These are phyloP conservation scores for Harpalus rubripes DNA, from an alignment of 2,888 invertebrate genomes.

Conservation along the genomic window DNA sequence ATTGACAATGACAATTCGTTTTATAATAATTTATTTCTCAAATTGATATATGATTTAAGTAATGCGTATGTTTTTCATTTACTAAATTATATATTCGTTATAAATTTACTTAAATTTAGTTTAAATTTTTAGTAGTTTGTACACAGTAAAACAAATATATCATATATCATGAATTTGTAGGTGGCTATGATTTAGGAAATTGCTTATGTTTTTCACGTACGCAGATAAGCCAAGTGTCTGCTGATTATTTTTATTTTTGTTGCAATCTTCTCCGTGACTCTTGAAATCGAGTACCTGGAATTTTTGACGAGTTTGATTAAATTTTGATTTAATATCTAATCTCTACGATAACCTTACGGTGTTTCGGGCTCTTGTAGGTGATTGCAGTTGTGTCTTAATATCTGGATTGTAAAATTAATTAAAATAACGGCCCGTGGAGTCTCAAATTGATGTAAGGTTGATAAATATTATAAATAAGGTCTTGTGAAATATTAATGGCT, in stretches of 20 bases:
- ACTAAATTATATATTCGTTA: no score
- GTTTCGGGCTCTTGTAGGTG: not conserved
- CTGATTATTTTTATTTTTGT: constrained; percentile 28
- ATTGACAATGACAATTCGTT: not conserved
- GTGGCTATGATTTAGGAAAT: constrained; percentile 36
- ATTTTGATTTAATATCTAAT: constrained; percentile 30
- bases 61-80: no score
- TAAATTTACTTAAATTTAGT: no score
- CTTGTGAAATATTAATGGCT: no score
- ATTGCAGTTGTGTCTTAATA: constrained; percentile 13
- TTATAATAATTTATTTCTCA: not conserved
- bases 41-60: no score
- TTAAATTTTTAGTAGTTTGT: no score
- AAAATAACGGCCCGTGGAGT: not conserved
- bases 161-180: no score
- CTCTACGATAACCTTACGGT: constrained; percentile 20
- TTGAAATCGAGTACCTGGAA: constrained; percentile 37
- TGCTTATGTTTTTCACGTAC: constrained; percentile 17
- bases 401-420: constrained; percentile 22
- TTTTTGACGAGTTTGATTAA: constrained; percentile 14
- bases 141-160: no score
- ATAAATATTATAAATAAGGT: not conserved
- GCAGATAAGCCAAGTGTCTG: constrained; percentile 28
- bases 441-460: not conserved
- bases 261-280: constrained; percentile 41